Percentiles rank a stretch among this genome's conserved stretches.
These are phyloP conservation scores for Falco peregrinus DNA, from an alignment of 2,797 vertebrate genomes.

Conservation along the genomic window DNA sequence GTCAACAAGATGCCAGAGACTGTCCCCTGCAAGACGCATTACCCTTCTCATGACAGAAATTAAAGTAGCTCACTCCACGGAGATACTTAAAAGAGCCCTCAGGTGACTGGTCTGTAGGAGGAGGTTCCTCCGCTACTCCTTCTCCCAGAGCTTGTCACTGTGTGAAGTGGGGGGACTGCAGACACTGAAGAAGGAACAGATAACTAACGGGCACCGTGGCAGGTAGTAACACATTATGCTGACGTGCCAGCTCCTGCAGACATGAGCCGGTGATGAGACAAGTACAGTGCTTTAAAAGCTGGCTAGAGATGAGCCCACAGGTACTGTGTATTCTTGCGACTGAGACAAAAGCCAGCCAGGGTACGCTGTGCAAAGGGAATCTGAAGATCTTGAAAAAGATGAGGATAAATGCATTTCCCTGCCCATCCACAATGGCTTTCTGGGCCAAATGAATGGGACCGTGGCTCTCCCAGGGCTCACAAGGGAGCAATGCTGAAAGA, in stretches of 20 bases:
- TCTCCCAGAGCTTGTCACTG: background rate
- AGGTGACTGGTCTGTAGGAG: background rate
- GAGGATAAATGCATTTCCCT: background rate
- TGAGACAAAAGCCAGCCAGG: slow-evolving; percentile 1
- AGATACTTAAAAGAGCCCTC: background rate
- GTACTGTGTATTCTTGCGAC: background rate
- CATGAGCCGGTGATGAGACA: background rate
- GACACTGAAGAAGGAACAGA: background rate
- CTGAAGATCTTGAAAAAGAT: background rate
- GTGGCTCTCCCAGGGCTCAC: background rate
- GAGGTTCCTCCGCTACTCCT: background rate
- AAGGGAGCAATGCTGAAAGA: background rate
- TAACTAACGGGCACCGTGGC: background rate
- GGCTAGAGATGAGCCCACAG: slow-evolving; percentile 15
- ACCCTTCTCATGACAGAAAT: background rate
- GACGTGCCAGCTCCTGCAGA: background rate
- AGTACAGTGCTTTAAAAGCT: background rate
- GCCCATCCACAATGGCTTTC: background rate
- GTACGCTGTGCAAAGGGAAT: background rate
- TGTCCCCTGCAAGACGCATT: background rate
- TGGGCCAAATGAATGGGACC: background rate
- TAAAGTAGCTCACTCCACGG: background rate
- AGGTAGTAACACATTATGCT: background rate
- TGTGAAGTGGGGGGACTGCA: background rate
- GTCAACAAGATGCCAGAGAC: background rate